Percentiles rank a stretch among this genome's conserved stretches.
These are phyloP conservation scores for Limnodromus scolopaceus DNA, from an alignment of 2,797 vertebrate species.

Conservation along the genomic window DNA sequence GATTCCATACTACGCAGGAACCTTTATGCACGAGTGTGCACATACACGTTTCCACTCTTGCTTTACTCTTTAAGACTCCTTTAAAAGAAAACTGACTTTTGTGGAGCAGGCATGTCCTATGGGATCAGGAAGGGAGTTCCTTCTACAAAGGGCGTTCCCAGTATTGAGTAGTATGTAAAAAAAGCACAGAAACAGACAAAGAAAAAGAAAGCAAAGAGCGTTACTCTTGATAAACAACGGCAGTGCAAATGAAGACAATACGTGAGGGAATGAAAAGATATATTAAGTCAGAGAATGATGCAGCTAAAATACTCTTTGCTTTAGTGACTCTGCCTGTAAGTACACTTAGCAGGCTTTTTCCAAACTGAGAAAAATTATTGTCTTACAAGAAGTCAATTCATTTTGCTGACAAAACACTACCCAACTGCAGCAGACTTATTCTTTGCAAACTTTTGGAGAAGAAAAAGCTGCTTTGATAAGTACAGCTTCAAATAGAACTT, in stretches of 20 bases:
- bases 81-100: neutral
- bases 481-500: neutral
- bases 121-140: slow-evolving; percentile 46
- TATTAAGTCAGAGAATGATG: neutral
- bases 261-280: neutral
- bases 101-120: neutral
- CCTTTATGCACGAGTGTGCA: neutral
- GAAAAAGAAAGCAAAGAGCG: neutral
- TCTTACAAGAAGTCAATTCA: neutral
- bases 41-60: neutral
- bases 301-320: neutral
- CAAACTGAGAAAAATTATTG: neutral
- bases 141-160: slow-evolving; percentile 6
- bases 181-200: neutral
- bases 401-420: slow-evolving; percentile 1
- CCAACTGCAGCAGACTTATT: neutral
- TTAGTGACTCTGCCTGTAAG: neutral
- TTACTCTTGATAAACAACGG: neutral
- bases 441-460: neutral
- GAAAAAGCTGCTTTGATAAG: neutral
- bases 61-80: neutral
- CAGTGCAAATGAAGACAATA: neutral
- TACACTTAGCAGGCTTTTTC: neutral
- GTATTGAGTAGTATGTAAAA: neutral
- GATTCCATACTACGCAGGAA: neutral